A percentile compares a stretch with the other conserved stretches of the same genome.
These are phyloP conservation scores for Leptopilina clavipes DNA, from an alignment of 1,140 invertebrate genomes.

Conservation along the genomic window DNA sequence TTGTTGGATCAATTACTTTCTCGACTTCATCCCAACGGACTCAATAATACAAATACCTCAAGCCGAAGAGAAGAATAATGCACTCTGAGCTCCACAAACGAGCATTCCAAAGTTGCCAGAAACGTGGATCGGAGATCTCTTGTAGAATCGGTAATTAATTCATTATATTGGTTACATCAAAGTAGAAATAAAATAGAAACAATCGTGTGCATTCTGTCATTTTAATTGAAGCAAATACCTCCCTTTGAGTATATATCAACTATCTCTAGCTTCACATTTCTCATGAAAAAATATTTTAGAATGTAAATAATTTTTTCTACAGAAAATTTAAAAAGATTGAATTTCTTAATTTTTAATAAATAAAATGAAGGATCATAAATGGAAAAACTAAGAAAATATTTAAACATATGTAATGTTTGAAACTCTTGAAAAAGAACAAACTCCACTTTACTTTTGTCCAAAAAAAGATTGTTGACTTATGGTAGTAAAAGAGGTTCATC, in stretches of 20 bases:
- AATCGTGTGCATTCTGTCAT: too few species aligned
- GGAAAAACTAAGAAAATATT: background rate
- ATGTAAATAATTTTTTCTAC: background rate
- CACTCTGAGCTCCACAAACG: conserved; percentile 9
- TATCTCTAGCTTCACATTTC: too few species aligned
- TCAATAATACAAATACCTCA: conserved; percentile 14
- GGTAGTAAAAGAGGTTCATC: background rate
- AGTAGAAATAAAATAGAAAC: background rate
- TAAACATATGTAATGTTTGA: background rate
- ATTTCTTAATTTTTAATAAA: too few species aligned
- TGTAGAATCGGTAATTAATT: background rate
- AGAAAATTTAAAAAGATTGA: too few species aligned
- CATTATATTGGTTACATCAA: background rate
- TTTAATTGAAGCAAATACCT: too few species aligned
- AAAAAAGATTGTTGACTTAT: conserved; percentile 5
- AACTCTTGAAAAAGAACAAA: background rate
- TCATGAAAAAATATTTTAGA: background rate
- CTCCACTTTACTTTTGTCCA: background rate
- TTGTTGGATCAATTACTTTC: conserved; percentile 54
- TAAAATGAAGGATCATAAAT: background rate
- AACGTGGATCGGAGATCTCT: background rate
- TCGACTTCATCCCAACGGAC: background rate
- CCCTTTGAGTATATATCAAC: too few species aligned
- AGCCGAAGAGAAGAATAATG: conserved; percentile 5
- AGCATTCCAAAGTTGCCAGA: conserved; percentile 28